Evolutionary conservation across 2,113 vertebrate genomes (phyloP), one percentile per base, ranked within the genome.

Genomic region (Andinoacara biseriatus): DNA sequence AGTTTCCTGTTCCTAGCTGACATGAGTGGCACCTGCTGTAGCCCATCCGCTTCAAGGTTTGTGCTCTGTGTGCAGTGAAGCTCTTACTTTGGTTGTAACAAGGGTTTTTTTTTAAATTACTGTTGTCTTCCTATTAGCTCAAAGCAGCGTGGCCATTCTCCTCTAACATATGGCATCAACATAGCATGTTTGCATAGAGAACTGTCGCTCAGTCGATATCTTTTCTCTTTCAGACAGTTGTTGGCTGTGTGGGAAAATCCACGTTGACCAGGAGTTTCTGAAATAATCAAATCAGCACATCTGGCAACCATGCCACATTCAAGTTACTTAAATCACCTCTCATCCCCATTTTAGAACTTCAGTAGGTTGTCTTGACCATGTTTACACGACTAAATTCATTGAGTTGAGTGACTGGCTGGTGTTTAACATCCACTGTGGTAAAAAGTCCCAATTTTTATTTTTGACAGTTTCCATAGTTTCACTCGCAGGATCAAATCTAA

Each of bases 181-280:
- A 29, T 29, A 24, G 9, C 49, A 69, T 69, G 0, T 69, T 69
- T 49, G 26, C 15, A 22, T 11, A 69, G 1, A 7, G 15, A 69
- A 7, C 40, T 69, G 63, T 40, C 29, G 22, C 40, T 49, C 63
- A 69, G 0, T 2, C 15, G 0, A 49, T 49, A 69, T 69, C 49
- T 69, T 69, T 22, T 67, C 2, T 29, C 26, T 43, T 69, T 29
- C 1, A 67, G 40, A 18, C 40, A 3, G 22, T 49, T 43, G 63
- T 7, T 1, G 0, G 2, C 22, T 49, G 6, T 49, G 24, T 20
- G 0, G 5, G 22, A 69, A 49, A 69, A 49, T 49, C 40, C 40
- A 46, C 18, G 8, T 4, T 1, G 14, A 1, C 46, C 22, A 26
- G 38, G 9, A 10, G 63, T 49, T 46, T 67, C 65, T 49, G 65